Percentiles rank a stretch among this genome's conserved stretches.
These are phyloP conservation scores for Conger conger DNA, from an alignment of 2,113 vertebrate genomes.

Conservation along the genomic window DNA sequence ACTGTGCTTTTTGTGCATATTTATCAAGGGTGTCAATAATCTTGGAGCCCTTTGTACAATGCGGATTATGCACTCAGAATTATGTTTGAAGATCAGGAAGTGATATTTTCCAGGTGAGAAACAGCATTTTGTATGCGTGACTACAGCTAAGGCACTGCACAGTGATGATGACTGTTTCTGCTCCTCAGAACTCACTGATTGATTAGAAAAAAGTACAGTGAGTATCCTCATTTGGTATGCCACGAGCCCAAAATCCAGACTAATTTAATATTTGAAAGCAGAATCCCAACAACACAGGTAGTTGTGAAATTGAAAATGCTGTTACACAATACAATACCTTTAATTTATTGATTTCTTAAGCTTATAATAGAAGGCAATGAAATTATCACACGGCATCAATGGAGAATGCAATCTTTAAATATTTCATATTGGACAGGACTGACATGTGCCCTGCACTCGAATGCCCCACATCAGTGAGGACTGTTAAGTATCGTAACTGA, in stretches of 20 bases:
- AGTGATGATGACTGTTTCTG: background rate
- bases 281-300: background rate
- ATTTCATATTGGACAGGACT: no score
- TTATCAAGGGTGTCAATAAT: no score
- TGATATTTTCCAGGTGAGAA: background rate
- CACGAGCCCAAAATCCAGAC: background rate
- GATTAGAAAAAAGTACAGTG: background rate
- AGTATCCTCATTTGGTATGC: background rate
- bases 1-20: no score
- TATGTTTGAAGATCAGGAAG: background rate
- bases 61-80: background rate
- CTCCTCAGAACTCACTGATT: background rate
- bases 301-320: background rate
- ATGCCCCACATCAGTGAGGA: no score
- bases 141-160: background rate
- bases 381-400: no score
- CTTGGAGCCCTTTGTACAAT: no score
- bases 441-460: no score
- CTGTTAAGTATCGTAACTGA: no score
- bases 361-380: no score
- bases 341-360: no score
- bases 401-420: no score
- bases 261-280: background rate
- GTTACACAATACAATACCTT: background rate
- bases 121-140: background rate